Conservation (phyloP, 2,888 invertebrate genomes). For the Liposcelis brunnea region DNA sequence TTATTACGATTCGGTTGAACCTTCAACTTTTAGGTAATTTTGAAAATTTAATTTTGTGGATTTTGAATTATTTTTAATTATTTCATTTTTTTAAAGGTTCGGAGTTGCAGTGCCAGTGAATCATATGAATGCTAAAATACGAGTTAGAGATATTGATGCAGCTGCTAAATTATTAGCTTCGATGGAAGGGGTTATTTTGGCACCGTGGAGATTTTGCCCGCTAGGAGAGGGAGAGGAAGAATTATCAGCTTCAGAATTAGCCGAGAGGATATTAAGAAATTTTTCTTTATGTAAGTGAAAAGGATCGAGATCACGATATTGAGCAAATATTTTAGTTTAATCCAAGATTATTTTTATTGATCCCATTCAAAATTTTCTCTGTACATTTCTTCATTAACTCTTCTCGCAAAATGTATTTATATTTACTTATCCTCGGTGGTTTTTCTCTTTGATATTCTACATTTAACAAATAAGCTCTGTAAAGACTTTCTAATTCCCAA, state of each 20-base stretch:
- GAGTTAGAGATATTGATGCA: neutral
- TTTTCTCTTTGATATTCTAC: too few species aligned
- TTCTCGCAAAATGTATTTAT: too few species aligned
- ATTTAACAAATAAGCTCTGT: too few species aligned
- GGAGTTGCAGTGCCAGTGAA: conserved; percentile 12
- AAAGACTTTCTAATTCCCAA: too few species aligned
- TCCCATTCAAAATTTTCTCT: too few species aligned
- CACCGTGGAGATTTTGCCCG: conserved; percentile 13
- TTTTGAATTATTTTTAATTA: neutral
- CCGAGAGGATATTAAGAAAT: conserved; percentile 3
- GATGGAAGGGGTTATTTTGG: conserved; percentile 9
- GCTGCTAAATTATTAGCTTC: neutral
- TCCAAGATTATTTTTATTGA: too few species aligned
- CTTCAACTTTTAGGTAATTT: conserved; percentile 25
- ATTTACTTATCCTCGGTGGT: too few species aligned
- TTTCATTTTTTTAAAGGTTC: conserved; percentile 9
- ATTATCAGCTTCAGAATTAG: neutral
- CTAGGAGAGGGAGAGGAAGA: conserved; percentile 7
- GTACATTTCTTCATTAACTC: too few species aligned
- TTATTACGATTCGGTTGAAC: conserved; percentile 21
- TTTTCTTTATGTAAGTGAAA: neutral
- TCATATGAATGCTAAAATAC: conserved; percentile 8
- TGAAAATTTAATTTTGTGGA: neutral
- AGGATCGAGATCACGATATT: too few species aligned
- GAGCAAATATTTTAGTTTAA: too few species aligned